Evolutionary conservation across 2,113 vertebrate species (phyloP), one percentile per base, ranked within the genome.

Genomic region (Tragelaphus strepsiceros): DNA sequence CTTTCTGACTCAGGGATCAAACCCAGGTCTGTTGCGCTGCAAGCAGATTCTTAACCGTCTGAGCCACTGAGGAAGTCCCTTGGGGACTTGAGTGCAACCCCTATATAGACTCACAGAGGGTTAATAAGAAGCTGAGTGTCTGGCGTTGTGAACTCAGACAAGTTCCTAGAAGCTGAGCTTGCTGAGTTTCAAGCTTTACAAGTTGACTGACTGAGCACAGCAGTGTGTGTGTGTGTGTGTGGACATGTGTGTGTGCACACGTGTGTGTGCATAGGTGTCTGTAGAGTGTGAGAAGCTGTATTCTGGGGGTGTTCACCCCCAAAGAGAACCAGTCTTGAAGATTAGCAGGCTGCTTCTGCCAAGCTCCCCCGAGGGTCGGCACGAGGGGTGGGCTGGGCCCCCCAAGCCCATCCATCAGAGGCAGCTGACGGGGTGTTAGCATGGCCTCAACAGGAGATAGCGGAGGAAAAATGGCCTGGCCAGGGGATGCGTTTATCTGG

Each of bases 401-500:
- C 53, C 87, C 51, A 1, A 3, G 81, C 49, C 86, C 49, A 62
- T 94, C 90, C 58, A 59, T 98, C 96, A 97, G 49, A 1, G 22
- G 0, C 13, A 35, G 85, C 71, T 35, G 96, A 53, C 59, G 4
- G 86, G 16, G 56, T 35, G 97, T 96, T 43, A 88, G 91, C 80
- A 1, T 22, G 14, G 88, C 90, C 39, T 92, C 95, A 56, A 22
- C 39, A 8, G 24, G 91, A 97, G 97, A 97, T 91, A 96, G 95
- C 10, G 0, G 77, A 91, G 96, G 86, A 92, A 85, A 86, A 90
- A 95, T 82, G 96, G 88, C 94, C 91, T 6, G 53, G 51, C 2
- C 2, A 24, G 46, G 46, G 30, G 6, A 16, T 46, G 88, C 9
- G 19, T 51, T 96, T 96, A 97, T 97, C 96, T 96, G 94, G 92